Conservation (phyloP, 2,888 invertebrate genomes). For the Elysia crispata region DNA sequence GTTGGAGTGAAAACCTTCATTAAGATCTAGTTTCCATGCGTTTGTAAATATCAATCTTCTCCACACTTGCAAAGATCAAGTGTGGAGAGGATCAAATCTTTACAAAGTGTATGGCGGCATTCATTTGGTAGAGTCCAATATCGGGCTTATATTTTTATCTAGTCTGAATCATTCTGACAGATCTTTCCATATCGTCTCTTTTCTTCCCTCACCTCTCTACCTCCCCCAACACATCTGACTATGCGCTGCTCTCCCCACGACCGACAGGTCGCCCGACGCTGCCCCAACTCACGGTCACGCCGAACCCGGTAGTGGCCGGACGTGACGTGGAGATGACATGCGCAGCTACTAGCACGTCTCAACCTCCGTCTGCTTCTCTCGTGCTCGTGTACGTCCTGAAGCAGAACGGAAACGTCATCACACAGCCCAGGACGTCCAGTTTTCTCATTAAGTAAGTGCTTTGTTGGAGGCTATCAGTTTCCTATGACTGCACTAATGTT, state of each 20-base stretch:
- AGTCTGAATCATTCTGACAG: no score
- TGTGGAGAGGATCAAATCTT: no score
- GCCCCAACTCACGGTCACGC: slow-evolving; percentile 16
- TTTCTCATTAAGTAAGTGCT: slow-evolving; percentile 4
- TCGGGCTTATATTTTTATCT: no score
- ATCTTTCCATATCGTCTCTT: background rate
- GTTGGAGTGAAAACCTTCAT: background rate
- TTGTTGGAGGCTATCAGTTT: no score
- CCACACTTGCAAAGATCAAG: no score
- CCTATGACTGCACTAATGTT: no score
- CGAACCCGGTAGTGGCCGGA: slow-evolving; percentile 38
- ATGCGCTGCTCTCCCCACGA: no score
- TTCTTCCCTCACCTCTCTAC: background rate
- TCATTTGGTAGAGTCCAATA: no score
- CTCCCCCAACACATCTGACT: no score
- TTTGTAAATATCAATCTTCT: no score
- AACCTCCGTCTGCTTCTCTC: slow-evolving; percentile 17
- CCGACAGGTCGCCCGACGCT: slow-evolving; percentile 27
- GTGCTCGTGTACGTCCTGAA: slow-evolving; percentile 41
- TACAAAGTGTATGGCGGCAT: no score
- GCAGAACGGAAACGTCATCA: slow-evolving; percentile 40
- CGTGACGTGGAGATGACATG: slow-evolving; percentile 42
- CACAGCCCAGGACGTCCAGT: slow-evolving; percentile 6
- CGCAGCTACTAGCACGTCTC: slow-evolving; percentile 31
- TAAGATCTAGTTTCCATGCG: no score